Conservation (phyloP, 2,797 vertebrate species). For the Diceros bicornis region DNA sequence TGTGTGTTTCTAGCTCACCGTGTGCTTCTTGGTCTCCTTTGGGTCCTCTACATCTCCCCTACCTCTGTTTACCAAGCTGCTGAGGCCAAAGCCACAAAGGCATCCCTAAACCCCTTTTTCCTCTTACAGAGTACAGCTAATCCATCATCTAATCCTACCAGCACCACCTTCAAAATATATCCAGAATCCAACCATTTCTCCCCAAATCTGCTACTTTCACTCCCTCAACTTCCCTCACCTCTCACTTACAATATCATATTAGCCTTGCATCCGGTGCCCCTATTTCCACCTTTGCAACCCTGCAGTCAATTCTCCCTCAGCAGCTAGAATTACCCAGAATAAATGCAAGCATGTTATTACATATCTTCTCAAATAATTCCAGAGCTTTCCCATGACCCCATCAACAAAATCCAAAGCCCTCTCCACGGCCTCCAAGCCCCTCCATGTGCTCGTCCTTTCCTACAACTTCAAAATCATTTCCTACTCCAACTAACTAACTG, state of each 20-base stretch:
- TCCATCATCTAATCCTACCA: not conserved
- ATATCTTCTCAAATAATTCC: not conserved
- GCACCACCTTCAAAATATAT: not conserved
- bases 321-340: not conserved
- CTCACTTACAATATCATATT: not conserved
- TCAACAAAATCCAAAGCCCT: not conserved
- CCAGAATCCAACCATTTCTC: not conserved
- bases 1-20: not conserved
- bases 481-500: too few relatives aligned
- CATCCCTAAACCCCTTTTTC: too few relatives aligned
- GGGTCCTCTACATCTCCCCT: not conserved
- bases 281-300: not conserved
- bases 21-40: too few relatives aligned
- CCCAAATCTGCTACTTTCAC: not conserved
- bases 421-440: not conserved
- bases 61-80: not conserved
- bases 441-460: not conserved
- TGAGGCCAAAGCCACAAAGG: not conserved
- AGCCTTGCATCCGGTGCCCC: not conserved
- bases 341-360: not conserved
- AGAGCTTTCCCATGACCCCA: not conserved
- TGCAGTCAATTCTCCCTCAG: not conserved
- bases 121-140: not conserved
- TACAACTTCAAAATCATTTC: not conserved
- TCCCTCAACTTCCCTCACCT: not conserved